Conservation (phyloP, 2,888 invertebrate species). For the Thymelicus sylvestris region DNA sequence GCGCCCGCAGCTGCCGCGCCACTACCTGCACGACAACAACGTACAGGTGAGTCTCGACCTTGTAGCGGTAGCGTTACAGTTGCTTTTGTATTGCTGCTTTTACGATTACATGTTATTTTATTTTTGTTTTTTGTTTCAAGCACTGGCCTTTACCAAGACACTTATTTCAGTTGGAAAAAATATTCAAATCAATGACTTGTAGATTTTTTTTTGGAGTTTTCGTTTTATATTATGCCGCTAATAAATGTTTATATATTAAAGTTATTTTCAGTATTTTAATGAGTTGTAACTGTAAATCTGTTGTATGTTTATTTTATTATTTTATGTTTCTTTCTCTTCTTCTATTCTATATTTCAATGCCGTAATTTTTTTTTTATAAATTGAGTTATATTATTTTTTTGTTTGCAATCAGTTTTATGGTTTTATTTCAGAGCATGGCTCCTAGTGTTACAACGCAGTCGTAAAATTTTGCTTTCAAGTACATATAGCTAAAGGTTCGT, state of each 20-base stretch:
- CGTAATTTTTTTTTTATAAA: too few relatives aligned
- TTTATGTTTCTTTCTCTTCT: too few relatives aligned
- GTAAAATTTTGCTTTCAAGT: conserved; percentile 54
- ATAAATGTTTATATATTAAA: background rate
- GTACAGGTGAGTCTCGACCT: conserved; percentile 62
- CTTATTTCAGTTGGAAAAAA: too few relatives aligned
- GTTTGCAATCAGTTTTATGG: conserved; percentile 36
- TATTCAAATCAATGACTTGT: too few relatives aligned
- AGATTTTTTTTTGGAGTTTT: background rate
- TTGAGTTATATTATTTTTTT: background rate
- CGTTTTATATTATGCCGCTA: background rate
- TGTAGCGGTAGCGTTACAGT: background rate
- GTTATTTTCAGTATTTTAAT: too few relatives aligned
- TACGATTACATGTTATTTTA: too few relatives aligned
- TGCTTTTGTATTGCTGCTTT: background rate
- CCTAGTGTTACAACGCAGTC: conserved; percentile 72
- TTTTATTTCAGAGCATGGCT: conserved; percentile 74
- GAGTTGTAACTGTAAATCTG: too few relatives aligned
- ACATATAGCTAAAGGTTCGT: conserved; percentile 64
- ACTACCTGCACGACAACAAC: conserved; percentile 73
- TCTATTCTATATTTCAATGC: too few relatives aligned
- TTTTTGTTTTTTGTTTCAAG: background rate
- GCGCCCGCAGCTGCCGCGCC: conserved; percentile 75
- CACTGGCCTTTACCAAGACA: too few relatives aligned
- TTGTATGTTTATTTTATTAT: too few relatives aligned